Conservation (phyloP, 92 coral and sea anemone genomes). For the Zoanthus gigantus region DNA sequence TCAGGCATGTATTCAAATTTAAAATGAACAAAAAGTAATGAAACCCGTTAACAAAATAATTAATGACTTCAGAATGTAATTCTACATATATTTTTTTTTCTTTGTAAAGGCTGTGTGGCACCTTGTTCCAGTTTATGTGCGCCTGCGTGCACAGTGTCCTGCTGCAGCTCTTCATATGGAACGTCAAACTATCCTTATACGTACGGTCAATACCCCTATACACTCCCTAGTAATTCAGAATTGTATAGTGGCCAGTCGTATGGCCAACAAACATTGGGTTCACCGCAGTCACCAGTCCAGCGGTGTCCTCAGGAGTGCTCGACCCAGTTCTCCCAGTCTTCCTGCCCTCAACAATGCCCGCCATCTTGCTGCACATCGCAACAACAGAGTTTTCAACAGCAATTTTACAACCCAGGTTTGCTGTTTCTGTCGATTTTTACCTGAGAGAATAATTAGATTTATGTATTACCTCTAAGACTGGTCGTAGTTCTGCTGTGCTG, state of each 20-base stretch:
- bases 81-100: slow-evolving; percentile 5
- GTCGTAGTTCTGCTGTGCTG: too few species aligned
- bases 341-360: slow-evolving; percentile 82
- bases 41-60: background rate
- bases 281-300: slow-evolving; percentile 54
- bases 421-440: background rate
- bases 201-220: slow-evolving; percentile 14
- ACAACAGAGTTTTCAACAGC: slow-evolving; percentile 35
- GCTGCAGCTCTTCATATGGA: slow-evolving; percentile 74
- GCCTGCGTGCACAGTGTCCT: slow-evolving; percentile 82
- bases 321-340: slow-evolving; percentile 39
- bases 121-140: slow-evolving; percentile 89
- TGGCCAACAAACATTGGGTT: slow-evolving; percentile 44
- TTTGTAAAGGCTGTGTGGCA: slow-evolving; percentile 72
- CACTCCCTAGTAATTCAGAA: background rate
- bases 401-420: slow-evolving; percentile 37
- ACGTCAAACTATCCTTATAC: slow-evolving; percentile 54
- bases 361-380: slow-evolving; percentile 61
- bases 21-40: too few species aligned
- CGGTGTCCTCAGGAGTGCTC: slow-evolving; percentile 81
- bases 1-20: too few species aligned
- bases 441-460: background rate
- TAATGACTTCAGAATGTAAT: too few species aligned
- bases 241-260: slow-evolving; percentile 15
- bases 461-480: background rate